Base-by-base conservation (phyloP, 2,113 vertebrate genomes). In the Sinocyclocheilus anshuiensis region DNA sequence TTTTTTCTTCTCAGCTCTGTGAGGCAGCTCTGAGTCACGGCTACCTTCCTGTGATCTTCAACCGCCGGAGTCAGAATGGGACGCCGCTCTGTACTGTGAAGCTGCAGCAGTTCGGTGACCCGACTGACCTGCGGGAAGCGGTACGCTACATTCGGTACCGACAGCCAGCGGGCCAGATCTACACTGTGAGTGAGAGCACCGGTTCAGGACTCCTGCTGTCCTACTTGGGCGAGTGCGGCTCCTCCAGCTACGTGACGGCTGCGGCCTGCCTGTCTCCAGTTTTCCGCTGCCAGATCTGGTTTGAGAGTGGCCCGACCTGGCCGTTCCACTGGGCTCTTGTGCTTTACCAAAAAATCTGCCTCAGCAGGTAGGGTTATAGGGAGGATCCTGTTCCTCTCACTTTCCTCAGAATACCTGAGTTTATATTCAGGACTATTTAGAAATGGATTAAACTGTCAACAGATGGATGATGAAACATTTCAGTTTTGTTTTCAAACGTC, bases 81-180 rank as follows among this genome's bases (percentile, higher is more conserved):
- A 95, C 95, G 0, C 96, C 96, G 0, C 96, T 97, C 50, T 95
- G 92, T 92, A 97, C 95, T 12, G 80, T 95, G 53, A 94, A 94
- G 78, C 94, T 97, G 81, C 97, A 97, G 92, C 94, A 95, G 89
- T 96, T 96, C 5, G 96, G 96, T 6, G 96, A 97, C 89, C 96
- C 96, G 0, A 90, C 94, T 0, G 95, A 96, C 84, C 90, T 96
- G 76, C 92, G 94, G 0, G 96, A 96, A 88, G 95, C 94, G 0
- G 94, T 96, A 77, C 94, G 93, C 71, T 96, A 96, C 91, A 94
- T 96, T 29, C 94, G 95, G 50, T 93, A 95, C 90, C 88, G 95
- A 16, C 95, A 95, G 84, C 96, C 96, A 0, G 93, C 91, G 0
- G 92, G 94, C 8, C 91, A 93, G 33, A 92, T 96, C 59, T 96